Evolutionary conservation across 2,113 vertebrate species (phyloP).

Genomic region (Ammodytes marinus): DNA sequence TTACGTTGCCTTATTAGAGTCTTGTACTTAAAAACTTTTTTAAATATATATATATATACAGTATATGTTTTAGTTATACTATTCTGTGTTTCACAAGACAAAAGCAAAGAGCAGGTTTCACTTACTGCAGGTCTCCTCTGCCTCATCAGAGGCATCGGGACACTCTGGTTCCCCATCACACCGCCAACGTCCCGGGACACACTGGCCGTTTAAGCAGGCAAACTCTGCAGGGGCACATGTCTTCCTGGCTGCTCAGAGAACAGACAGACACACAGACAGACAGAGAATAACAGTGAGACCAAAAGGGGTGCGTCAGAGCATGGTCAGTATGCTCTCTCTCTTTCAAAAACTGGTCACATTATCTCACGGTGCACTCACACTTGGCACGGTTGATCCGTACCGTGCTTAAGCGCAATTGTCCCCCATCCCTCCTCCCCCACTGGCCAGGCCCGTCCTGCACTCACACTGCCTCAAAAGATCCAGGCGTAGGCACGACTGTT

Average conservation of each 20-base stretch:
- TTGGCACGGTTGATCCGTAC: too few species aligned
- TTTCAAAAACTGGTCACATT: constrained; percentile 35
- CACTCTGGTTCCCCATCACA: constrained; percentile 97
- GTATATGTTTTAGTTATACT: not conserved
- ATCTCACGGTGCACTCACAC: not conserved
- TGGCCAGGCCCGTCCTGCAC: too few species aligned
- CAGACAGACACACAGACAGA: constrained; percentile 21
- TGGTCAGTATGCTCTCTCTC: constrained; percentile 1
- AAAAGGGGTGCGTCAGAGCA: constrained; percentile 4
- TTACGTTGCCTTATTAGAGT: not conserved
- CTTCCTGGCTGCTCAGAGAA: constrained; percentile 82
- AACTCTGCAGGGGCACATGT: constrained; percentile 94
- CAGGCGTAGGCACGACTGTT: too few species aligned
- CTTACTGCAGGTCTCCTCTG: constrained; percentile 94
- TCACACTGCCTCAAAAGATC: too few species aligned
- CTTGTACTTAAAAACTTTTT: not conserved
- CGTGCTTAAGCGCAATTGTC: too few species aligned
- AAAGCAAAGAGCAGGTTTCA: constrained; percentile 12
- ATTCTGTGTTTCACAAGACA: not conserved
- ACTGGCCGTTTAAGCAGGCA: constrained; percentile 94
- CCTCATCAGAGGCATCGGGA: constrained; percentile 93
- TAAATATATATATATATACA: not conserved
- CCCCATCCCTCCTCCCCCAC: too few species aligned
- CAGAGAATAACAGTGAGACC: constrained; percentile 14
- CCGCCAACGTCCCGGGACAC: constrained; percentile 93